phyloP scores from a whole-genome alignment of 2,113 vertebrate genomes.

The Toxostoma redivivum region DNA sequence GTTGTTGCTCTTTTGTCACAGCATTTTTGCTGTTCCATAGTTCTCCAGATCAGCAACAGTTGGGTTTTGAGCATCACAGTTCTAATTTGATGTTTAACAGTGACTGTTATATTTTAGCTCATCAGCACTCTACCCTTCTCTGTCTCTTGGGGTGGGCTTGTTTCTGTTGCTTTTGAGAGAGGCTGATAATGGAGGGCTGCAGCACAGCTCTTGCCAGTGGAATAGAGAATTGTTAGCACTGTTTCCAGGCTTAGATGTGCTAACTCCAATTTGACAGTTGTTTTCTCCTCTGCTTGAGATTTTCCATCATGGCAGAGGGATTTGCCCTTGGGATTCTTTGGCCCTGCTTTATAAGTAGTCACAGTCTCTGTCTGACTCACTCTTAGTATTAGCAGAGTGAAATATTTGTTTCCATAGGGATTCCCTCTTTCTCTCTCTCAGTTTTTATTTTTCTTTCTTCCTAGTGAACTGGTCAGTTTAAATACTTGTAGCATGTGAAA shows the following conservation, averaged over 20 bases:
- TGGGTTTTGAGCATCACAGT: not conserved
- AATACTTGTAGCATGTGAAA: not conserved
- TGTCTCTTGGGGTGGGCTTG: not conserved
- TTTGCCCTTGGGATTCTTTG: not conserved
- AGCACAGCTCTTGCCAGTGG: not conserved
- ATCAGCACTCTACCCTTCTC: not conserved
- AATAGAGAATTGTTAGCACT: not conserved
- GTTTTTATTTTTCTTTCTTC: not conserved
- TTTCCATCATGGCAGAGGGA: not conserved
- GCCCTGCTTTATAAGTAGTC: not conserved
- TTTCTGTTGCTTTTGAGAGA: not conserved
- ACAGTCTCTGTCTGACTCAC: not conserved
- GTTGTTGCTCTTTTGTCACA: not conserved
- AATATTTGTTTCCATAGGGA: constrained; percentile 11
- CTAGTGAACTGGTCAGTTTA: not conserved
- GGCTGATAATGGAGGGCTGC: not conserved
- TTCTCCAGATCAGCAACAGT: not conserved
- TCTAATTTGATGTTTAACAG: not conserved
- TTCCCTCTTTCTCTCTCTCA: not conserved
- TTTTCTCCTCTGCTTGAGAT: not conserved
- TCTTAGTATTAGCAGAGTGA: not conserved
- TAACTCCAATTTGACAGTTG: not conserved
- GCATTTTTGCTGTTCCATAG: not conserved
- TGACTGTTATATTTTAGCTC: not conserved
- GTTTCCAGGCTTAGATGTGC: not conserved